Percentiles rank a stretch among this genome's conserved stretches.
Evolutionary conservation across 2,888 invertebrate genomes (phyloP).

Genomic region (Antheraea yamamai): DNA sequence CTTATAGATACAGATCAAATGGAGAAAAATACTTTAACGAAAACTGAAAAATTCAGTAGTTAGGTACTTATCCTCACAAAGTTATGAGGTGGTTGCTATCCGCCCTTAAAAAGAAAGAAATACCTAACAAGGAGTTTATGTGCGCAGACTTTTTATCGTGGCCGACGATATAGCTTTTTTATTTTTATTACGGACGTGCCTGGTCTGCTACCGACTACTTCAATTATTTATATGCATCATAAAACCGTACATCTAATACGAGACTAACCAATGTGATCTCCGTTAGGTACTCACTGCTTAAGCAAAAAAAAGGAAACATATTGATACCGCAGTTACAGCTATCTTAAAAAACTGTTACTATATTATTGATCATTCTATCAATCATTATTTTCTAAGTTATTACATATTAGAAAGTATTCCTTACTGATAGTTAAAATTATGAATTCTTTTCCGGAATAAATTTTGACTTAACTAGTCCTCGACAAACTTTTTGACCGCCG

Average conservation of each 20-base stretch:
- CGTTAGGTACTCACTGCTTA: not conserved
- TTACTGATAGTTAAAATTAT: too few species aligned
- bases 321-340: not conserved
- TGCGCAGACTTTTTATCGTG: constrained; percentile 58
- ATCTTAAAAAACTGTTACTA: too few species aligned
- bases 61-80: not conserved
- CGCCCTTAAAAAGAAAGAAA: constrained; percentile 20
- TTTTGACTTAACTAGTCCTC: too few species aligned
- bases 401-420: too few species aligned
- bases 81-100: constrained; percentile 16
- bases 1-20: not conserved
- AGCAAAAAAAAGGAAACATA: not conserved
- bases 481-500: too few species aligned
- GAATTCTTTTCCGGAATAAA: too few species aligned
- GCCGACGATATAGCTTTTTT: constrained; percentile 62
- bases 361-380: too few species aligned
- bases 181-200: constrained; percentile 67
- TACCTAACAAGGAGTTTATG: constrained; percentile 43
- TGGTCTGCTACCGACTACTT: constrained; percentile 56
- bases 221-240: constrained; percentile 57
- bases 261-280: constrained; percentile 42
- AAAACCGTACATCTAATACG: constrained; percentile 43
- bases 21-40: not conserved
- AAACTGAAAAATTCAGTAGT: not conserved
- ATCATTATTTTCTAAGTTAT: too few species aligned